These are phyloP conservation scores for Pterocles burchelli DNA, from an alignment of 2,113 vertebrate species.

Conservation along the genomic window DNA sequence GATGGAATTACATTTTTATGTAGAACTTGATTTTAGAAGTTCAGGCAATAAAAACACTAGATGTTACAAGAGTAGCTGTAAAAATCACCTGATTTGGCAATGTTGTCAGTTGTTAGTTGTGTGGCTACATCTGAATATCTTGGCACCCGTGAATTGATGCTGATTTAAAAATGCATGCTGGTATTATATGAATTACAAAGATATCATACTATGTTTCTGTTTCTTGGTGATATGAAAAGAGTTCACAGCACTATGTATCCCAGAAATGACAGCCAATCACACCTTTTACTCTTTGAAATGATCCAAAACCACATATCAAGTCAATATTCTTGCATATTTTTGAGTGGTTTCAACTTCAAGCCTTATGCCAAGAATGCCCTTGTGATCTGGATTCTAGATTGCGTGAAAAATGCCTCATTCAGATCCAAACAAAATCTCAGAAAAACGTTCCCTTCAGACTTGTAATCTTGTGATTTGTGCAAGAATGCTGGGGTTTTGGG, in stretches of 20 bases:
- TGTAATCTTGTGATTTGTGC: slow-evolving; percentile 43
- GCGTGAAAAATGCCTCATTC: slow-evolving; percentile 25
- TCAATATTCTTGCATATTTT: slow-evolving; percentile 19
- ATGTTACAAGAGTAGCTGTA: neutral
- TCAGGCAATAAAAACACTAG: neutral
- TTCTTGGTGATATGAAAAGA: neutral
- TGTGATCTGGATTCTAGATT: slow-evolving; percentile 49
- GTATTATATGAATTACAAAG: neutral
- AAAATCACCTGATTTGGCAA: neutral
- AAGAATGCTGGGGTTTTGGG: slow-evolving; percentile 36
- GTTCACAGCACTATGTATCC: neutral
- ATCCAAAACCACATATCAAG: slow-evolving; percentile 53
- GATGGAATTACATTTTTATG: neutral
- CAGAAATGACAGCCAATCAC: slow-evolving; percentile 11
- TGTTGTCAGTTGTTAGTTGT: neutral
- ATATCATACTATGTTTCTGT: neutral
- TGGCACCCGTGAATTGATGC: neutral
- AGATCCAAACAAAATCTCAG: slow-evolving; percentile 50
- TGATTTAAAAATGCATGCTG: neutral
- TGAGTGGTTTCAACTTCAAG: slow-evolving; percentile 17
- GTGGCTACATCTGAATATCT: neutral
- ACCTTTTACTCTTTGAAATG: slow-evolving; percentile 45
- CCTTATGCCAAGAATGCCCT: slow-evolving; percentile 30
- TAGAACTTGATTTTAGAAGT: neutral
- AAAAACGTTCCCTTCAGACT: neutral